Percentiles rank a stretch among this genome's conserved stretches.
Conservation (phyloP, 2,113 vertebrate species). For the Phainopepla nitens region DNA sequence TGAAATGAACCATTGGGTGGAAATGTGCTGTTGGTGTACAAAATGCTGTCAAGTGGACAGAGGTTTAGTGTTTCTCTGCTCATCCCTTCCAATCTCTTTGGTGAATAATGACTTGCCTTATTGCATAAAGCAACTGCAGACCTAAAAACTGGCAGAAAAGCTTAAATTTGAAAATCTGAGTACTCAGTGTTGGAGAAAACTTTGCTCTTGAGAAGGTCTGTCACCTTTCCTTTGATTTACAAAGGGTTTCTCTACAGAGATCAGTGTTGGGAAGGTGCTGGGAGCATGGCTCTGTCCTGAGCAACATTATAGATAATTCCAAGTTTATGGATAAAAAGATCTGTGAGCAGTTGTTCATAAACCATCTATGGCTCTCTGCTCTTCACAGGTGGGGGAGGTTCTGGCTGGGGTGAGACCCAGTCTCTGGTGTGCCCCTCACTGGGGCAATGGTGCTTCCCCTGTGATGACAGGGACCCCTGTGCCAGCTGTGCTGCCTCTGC, state of each 20-base stretch:
- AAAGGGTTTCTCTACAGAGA: background rate
- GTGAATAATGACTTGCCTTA: background rate
- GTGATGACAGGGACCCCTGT: no score
- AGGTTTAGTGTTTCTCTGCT: background rate
- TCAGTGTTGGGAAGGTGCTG: background rate
- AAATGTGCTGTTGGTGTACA: background rate
- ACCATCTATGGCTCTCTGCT: background rate
- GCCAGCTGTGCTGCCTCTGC: background rate
- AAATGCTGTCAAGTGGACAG: background rate
- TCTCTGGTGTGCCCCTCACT: accelerated
- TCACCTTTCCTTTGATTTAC: background rate
- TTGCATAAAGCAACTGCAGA: background rate
- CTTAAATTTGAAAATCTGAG: background rate
- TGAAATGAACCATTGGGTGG: background rate
- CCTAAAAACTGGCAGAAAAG: background rate
- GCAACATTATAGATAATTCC: background rate
- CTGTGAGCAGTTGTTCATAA: background rate
- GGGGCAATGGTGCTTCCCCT: accelerated
- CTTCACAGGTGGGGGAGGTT: background rate
- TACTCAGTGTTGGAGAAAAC: background rate
- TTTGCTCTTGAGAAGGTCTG: background rate
- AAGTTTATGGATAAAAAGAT: background rate
- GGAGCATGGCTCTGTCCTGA: background rate
- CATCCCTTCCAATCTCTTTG: background rate
- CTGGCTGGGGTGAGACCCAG: background rate